Evolutionary conservation across 2,113 vertebrate genomes (phyloP), one percentile per base, ranked within the genome.

Genomic region (Phrynosoma blainvillii): DNA sequence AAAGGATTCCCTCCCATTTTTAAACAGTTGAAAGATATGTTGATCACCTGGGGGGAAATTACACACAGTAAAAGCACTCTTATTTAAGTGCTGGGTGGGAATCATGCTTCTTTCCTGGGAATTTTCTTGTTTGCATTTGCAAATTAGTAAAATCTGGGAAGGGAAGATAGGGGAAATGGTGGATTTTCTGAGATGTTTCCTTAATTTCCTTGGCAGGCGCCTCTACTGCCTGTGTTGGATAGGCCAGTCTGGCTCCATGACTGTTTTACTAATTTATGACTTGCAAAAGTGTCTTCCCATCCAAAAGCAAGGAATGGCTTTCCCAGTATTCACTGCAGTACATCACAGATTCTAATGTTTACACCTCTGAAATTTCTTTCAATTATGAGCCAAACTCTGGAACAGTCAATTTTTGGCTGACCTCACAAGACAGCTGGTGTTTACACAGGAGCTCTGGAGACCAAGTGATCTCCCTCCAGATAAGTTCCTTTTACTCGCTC

Each of bases 381-480:
- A 83, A 18, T 2, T 65, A 1, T 56, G 70, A 47, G 54, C 32
- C 16, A 70, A 87, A 59, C 6, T 11, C 47, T 18, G 2, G 78
- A 91, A 90, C 6, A 16, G 80, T 52, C 76, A 8, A 59, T 2
- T 79, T 78, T 77, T 32, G 12, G 27, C 54, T 91, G 91, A 92
- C 73, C 47, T 92, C 36, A 73, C 65, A 80, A 70, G 84, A 85
- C 82, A 86, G 68, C 27, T 42, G 74, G 80, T 6, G 0, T 27
- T 1, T 87, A 90, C 87, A 91, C 87, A 90, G 91, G 90, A 27
- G 5, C 79, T 89, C 90, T 85, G 75, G 88, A 70, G 70, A 79
- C 2, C 12, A 86, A 81, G 14, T 10, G 2, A 59, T 21, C n/a
- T 88, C 32, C n/a, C 8, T 18, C 25, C 85, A 91, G 82, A 89